A percentile compares a stretch with the other conserved stretches of the same genome.
Evolutionary conservation across 1,140 invertebrate species (phyloP).

Genomic region (Armadillidium nasatum): DNA sequence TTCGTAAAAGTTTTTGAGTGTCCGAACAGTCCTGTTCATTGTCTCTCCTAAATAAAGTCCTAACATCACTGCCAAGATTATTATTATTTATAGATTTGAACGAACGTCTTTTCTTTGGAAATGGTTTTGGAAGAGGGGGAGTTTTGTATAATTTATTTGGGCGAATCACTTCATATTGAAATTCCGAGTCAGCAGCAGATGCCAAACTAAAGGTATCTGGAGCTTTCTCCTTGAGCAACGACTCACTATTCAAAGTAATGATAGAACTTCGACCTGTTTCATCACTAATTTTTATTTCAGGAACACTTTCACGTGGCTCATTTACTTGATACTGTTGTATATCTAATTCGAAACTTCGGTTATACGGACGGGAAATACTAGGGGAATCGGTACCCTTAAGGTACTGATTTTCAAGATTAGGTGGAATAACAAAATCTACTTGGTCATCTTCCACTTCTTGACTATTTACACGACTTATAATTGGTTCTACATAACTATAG

Average conservation of each 20-base stretch:
- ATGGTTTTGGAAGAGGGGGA: neutral
- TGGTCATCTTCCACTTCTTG: neutral
- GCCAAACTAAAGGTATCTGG: neutral
- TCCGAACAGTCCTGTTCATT: neutral
- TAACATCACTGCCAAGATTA: too few species aligned
- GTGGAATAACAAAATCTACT: conserved; percentile 7
- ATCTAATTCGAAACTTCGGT: conserved; percentile 7
- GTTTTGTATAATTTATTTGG: neutral
- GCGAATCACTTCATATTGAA: neutral
- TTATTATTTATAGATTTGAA: neutral
- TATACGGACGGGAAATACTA: neutral
- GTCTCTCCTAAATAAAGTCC: too few species aligned
- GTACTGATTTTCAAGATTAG: neutral
- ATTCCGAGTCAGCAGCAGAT: neutral
- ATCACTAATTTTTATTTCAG: conserved; percentile 7
- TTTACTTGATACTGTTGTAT: neutral
- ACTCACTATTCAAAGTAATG: neutral
- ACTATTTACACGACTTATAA: conserved; percentile 1
- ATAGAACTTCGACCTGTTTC: conserved; percentile 8
- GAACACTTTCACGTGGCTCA: neutral
- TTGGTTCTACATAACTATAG: conserved; percentile 8
- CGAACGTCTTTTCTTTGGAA: neutral
- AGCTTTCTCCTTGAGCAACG: neutral
- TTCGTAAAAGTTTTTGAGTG: neutral
- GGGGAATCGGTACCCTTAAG: neutral